Evolutionary conservation across 2,888 invertebrate genomes (phyloP).

Genomic region (Fabriciana adippe): DNA sequence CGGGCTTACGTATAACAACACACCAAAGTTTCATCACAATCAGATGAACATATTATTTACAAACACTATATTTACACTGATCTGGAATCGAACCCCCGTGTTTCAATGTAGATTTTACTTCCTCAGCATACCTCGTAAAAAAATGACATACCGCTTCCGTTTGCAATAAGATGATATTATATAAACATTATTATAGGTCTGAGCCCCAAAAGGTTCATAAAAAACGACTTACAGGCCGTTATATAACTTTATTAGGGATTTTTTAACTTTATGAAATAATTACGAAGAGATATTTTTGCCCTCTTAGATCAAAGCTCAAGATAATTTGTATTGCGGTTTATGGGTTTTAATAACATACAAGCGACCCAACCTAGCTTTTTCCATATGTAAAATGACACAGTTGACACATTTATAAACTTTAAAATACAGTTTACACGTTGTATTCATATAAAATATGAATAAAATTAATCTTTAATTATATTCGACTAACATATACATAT

Average conservation of each 20-base stretch:
- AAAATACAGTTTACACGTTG: too few species aligned
- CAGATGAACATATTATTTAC: too few species aligned
- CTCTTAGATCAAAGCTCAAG: conserved; percentile 12
- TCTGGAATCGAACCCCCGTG: too few species aligned
- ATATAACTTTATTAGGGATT: conserved; percentile 3
- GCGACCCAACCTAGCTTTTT: too few species aligned
- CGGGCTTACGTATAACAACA: too few species aligned
- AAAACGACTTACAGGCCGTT: background rate
- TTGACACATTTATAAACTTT: too few species aligned
- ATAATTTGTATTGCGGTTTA: background rate
- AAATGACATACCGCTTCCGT: conserved; percentile 1
- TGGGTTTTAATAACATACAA: background rate
- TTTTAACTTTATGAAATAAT: conserved; percentile 1
- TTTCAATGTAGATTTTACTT: background rate
- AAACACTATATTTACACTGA: too few species aligned
- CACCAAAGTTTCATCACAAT: too few species aligned
- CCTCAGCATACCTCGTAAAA: background rate
- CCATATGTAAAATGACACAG: too few species aligned
- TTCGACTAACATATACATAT: too few species aligned
- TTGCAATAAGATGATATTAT: conserved; percentile 10
- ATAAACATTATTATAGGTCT: conserved; percentile 3
- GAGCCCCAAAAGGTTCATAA: background rate
- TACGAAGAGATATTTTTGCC: background rate
- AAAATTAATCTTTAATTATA: too few species aligned
- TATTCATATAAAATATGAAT: too few species aligned